A percentile compares a stretch with the other conserved stretches of the same genome.
Conservation (phyloP, 2,113 vertebrate species). For the Lates calcarifer region DNA sequence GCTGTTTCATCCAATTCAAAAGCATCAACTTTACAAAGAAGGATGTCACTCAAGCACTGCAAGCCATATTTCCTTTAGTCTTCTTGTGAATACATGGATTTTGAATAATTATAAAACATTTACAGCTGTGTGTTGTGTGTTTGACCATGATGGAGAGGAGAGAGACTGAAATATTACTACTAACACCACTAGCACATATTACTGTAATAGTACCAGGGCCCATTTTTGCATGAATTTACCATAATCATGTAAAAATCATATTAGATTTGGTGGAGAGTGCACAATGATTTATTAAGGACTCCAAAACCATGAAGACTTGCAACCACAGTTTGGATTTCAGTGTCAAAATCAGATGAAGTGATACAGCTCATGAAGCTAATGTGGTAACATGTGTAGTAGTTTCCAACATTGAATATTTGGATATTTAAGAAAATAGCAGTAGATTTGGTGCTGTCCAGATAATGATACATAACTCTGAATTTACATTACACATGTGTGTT, state of each 20-base stretch:
- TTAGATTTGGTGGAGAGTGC: too few relatives aligned
- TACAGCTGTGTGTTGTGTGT: background rate
- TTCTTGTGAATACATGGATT: background rate
- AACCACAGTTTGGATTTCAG: too few relatives aligned
- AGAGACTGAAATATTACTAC: background rate
- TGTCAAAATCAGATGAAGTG: too few relatives aligned
- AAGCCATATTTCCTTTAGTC: background rate
- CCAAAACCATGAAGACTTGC: too few relatives aligned
- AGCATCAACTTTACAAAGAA: too few relatives aligned
- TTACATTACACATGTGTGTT: background rate
- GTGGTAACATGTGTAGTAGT: background rate
- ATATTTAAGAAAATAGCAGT: background rate
- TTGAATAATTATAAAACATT: background rate
- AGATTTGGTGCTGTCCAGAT: background rate
- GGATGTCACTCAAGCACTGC: background rate
- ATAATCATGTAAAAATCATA: too few relatives aligned
- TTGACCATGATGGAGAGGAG: too few relatives aligned
- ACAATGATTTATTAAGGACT: too few relatives aligned
- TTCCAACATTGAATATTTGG: background rate
- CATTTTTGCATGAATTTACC: background rate
- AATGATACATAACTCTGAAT: background rate
- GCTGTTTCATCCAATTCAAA: conserved; percentile 9
- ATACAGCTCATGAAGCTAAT: background rate
- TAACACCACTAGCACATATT: background rate
- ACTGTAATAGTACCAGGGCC: too few relatives aligned